phyloP scores from a whole-genome alignment of 1,140 invertebrate genomes.

The Apis dorsata region DNA sequence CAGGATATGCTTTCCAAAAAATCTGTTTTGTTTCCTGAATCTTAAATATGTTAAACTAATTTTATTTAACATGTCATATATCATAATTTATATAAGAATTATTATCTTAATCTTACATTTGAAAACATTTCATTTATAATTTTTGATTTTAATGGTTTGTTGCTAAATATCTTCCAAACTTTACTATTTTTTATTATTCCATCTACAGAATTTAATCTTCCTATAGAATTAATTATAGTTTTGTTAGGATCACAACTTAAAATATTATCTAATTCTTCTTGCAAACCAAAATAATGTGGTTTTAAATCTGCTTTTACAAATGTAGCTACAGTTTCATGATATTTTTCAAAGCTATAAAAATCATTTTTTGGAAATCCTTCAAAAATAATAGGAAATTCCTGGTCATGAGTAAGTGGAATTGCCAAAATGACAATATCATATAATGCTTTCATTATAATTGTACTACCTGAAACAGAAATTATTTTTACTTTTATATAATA shows the following conservation, averaged over 20 bases:
- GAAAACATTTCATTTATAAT: conserved; percentile 81
- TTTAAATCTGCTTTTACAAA: conserved; percentile 82
- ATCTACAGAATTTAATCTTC: conserved; percentile 77
- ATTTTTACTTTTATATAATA: neutral
- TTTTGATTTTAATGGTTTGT: conserved; percentile 74
- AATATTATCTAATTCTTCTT: conserved; percentile 75
- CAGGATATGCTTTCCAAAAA: conserved; percentile 84
- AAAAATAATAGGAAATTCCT: conserved; percentile 71
- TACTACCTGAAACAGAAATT: conserved; percentile 63
- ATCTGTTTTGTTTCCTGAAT: conserved; percentile 64
- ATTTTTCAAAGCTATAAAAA: conserved; percentile 73
- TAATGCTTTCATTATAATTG: conserved; percentile 51
- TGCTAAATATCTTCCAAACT: conserved; percentile 84
- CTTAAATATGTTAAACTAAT: conserved; percentile 55
- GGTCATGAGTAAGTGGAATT: conserved; percentile 80
- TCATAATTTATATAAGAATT: neutral
- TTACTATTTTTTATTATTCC: conserved; percentile 57
- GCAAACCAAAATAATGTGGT: conserved; percentile 77
- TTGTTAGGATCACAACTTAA: conserved; percentile 79
- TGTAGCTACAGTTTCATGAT: conserved; percentile 82
- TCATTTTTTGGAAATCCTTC: conserved; percentile 68
- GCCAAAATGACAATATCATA: conserved; percentile 85
- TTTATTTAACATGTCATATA: conserved; percentile 65
- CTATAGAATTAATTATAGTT: conserved; percentile 75
- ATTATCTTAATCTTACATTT: conserved; percentile 68